Base-by-base conservation (phyloP, 2,888 invertebrate genomes). In the Athrips mouffetella region DNA sequence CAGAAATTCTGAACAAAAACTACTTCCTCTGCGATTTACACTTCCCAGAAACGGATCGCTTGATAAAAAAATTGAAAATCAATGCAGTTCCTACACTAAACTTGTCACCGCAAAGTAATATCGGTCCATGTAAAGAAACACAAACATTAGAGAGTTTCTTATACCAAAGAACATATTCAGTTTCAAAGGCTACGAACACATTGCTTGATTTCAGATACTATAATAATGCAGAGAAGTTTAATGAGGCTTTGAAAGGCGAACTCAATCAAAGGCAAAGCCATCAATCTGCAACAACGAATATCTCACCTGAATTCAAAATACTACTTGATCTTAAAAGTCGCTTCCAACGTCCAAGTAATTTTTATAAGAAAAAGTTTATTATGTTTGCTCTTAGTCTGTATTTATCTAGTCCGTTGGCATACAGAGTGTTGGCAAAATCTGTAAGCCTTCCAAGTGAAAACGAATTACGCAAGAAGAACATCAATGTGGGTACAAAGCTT, bases 321-420 rank as follows among this genome's bases (percentile, higher is more conserved):
- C 8, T 40, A 25, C 18, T 30, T 11, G 16, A 37, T 27, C 23
- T 33, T 23, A 16, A 39, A 39, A 48, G 18, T 29, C 4, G 25
- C 13, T 45, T 45, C 6, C 37, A 42, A 45, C 7, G 13, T 37
- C 20, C 33, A 29, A 30, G 45, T n/a, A 48, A 49, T 8, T 18
- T 45, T 16, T 54, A 49, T 39, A 37, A 48, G 27, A 16, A 16
- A n/a, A 41, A 54, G 6, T 40, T 40, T n/a, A 47, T 27, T 20
- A 15, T 50, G 16, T 52, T 54, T 39, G 44, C 48, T 20, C 18
- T 54, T 18, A 52, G 45, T 37, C 23, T 54, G 27, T 50, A 49
- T 50, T 49, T 46, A 31, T 25, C 51, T 2, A 54, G 48, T 29
- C 54, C 54, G 3, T 3, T 31, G 15, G 51, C 51, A 8, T 54